Evolutionary conservation across 2,113 vertebrate species (phyloP), one percentile per base, ranked within the genome.

Genomic region (Vidua chalybeata): DNA sequence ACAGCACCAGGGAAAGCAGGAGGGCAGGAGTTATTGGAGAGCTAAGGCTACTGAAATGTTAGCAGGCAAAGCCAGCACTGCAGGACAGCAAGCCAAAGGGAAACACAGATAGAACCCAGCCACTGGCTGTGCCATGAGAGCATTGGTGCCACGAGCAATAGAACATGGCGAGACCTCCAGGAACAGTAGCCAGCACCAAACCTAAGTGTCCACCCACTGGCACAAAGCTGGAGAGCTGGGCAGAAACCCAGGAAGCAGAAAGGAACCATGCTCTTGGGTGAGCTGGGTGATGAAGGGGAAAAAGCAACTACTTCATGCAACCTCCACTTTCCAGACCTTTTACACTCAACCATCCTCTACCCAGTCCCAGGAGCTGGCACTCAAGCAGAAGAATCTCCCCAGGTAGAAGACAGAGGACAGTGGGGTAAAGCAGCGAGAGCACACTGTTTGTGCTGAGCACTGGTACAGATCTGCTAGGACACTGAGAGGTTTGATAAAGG

Each of bases 161-260:
- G 54, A 79, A 90, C 91, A 93, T 58, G 86, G 81, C 1, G 0
- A 89, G 91, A 84, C 66, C 52, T 86, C 56, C 11, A 35, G 10
- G 2, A 94, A 59, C 28, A 85, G 91, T 12, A 64, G 82, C 73
- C 33, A 14, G 74, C 14, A 24, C 76, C 27, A 18, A 76, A 89
- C 39, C 49, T 61, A 88, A 81, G 58, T 92, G 61, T 63, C 80
- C 9, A 23, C 48, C 84, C 15, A 49, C 74, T 97, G 94, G 92
- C 94, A 96, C 66, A 19, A 49, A 68, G 33, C 33, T 78, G 77
- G 41, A 83, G 67, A 83, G 54, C 82, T 86, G 84, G 93, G 64
- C 39, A 92, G 46, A 58, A 93, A 52, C 69, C 69, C 5, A 2
- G 58, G 33, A 58, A 69, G 37, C 37, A 49, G 75, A 89, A 80